Evolutionary conservation across 2,113 vertebrate genomes (phyloP).

Genomic region (Malurus alboscapulatus): DNA sequence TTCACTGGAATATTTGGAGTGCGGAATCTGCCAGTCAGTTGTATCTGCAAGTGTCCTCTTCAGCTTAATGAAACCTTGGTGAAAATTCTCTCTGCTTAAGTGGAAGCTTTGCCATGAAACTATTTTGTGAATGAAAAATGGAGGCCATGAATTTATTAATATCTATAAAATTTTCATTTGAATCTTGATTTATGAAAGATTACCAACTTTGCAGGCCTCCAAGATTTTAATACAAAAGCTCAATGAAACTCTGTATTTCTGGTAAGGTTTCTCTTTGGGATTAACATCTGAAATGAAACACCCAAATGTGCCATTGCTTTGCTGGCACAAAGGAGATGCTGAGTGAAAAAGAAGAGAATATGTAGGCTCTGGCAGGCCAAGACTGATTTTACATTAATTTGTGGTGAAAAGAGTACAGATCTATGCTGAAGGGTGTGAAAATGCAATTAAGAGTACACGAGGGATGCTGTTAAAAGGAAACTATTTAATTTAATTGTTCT

Average conservation of each 20-base stretch:
- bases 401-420: background rate
- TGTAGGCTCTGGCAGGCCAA: background rate
- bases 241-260: background rate
- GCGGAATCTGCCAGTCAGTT: background rate
- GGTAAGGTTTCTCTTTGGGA: background rate
- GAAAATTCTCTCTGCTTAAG: background rate
- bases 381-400: background rate
- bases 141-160: background rate
- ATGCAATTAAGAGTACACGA: background rate
- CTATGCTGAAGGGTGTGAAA: background rate
- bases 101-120: background rate
- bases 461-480: background rate
- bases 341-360: background rate
- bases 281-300: background rate
- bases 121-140: background rate
- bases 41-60: background rate
- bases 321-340: background rate
- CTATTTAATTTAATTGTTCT: background rate
- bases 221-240: background rate
- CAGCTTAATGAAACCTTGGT: background rate
- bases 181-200: background rate
- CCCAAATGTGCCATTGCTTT: background rate
- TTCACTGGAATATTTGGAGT: background rate
- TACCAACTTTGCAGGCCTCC: background rate
- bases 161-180: background rate